These are phyloP conservation scores for Myotis vivesi DNA, from an alignment of 2,797 vertebrate genomes.

Conservation along the genomic window DNA sequence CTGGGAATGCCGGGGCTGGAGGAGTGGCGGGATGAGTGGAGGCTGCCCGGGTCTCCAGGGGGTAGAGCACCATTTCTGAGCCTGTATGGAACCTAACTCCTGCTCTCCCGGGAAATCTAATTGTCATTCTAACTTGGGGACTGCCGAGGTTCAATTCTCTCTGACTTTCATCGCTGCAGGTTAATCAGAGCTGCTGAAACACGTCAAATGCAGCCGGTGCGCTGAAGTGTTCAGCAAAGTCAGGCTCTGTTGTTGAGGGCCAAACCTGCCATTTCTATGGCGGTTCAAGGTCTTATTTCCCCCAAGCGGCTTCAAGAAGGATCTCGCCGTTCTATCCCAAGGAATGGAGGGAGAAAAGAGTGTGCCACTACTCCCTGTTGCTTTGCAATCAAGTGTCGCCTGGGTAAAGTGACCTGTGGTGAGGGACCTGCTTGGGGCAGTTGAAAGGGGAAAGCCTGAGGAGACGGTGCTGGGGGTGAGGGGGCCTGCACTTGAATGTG, in stretches of 20 bases:
- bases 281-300: background rate
- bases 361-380: background rate
- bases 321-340: background rate
- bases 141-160: no score
- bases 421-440: background rate
- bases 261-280: background rate
- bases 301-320: background rate
- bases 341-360: background rate
- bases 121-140: background rate
- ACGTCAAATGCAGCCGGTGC: accelerated
- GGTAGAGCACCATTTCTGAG: accelerated
- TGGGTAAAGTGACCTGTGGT: background rate
- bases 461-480: background rate
- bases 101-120: background rate
- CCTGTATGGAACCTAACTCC: accelerated
- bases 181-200: background rate
- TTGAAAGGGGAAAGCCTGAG: background rate
- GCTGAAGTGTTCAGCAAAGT: background rate
- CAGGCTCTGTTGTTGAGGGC: background rate
- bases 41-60: background rate
- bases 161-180: background rate
- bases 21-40: background rate
- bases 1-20: background rate
- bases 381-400: conserved; percentile 29
- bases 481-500: background rate